phyloP scores from a whole-genome alignment of 1,140 invertebrate genomes.

The Trichonephila clavata region DNA sequence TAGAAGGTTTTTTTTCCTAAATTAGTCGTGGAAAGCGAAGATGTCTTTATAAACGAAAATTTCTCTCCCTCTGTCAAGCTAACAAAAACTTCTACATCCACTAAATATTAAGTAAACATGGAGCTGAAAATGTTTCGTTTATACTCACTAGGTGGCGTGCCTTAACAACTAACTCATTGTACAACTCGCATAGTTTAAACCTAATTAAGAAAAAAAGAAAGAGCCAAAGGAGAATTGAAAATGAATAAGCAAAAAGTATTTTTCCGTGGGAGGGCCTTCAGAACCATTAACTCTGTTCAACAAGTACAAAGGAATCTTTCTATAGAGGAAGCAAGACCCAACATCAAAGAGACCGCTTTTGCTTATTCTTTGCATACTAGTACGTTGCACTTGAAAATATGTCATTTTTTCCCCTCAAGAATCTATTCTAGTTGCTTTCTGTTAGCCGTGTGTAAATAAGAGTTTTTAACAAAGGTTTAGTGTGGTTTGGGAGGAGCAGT shows the following conservation, averaged over 20 bases:
- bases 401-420: not conserved
- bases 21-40: too few species aligned
- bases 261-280: conserved; percentile 21
- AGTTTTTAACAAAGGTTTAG: conserved; percentile 18
- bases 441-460: not conserved
- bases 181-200: not conserved
- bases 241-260: not conserved
- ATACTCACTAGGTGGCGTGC: not conserved
- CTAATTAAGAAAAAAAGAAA: conserved; percentile 10
- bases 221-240: not conserved
- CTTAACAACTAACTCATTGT: not conserved
- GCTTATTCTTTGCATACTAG: conserved; percentile 1
- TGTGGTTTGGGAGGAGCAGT: not conserved
- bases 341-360: conserved; percentile 1
- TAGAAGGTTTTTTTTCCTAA: too few species aligned
- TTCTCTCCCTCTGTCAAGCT: too few species aligned
- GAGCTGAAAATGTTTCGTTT: not conserved
- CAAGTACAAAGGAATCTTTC: conserved; percentile 31
- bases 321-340: not conserved
- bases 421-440: not conserved
- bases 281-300: conserved; percentile 14
- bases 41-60: too few species aligned
- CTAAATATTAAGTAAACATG: too few species aligned
- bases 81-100: too few species aligned
- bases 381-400: conserved; percentile 27